phyloP scores from a whole-genome alignment of 2,797 vertebrate genomes.

The Rhabdophis nuchalis region DNA sequence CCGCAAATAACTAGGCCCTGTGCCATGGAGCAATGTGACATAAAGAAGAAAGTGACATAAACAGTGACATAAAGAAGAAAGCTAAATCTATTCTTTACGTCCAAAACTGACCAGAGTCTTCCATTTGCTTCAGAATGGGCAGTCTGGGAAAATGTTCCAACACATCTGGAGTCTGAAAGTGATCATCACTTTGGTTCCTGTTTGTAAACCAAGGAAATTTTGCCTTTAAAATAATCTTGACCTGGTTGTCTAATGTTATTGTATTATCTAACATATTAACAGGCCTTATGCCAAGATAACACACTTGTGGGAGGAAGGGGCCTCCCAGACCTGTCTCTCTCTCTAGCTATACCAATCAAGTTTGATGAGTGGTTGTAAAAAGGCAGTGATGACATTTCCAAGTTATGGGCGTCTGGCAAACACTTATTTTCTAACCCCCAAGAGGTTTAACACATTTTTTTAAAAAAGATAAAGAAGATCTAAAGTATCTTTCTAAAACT shows the following conservation, averaged over 20 bases:
- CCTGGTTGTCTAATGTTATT: not conserved
- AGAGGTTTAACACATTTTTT: not conserved
- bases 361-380: not conserved
- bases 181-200: too few species aligned
- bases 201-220: not conserved
- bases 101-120: slow-evolving; percentile 4
- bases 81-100: not conserved
- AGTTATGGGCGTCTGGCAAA: not conserved
- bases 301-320: not conserved
- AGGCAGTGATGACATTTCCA: not conserved
- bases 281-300: not conserved
- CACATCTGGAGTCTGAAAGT: too few species aligned
- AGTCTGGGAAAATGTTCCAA: not conserved
- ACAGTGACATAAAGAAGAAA: too few species aligned
- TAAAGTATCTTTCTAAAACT: not conserved
- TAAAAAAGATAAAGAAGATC: not conserved
- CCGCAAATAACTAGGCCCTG: too few species aligned
- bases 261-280: not conserved
- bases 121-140: not conserved
- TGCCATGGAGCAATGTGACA: too few species aligned
- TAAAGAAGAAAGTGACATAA: too few species aligned
- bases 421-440: not conserved
- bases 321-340: too few species aligned
- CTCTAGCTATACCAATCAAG: not conserved
- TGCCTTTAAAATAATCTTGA: not conserved